Percentiles rank a stretch among this genome's conserved stretches.
Conservation (phyloP, 2,888 invertebrate species). For the Macaria liturata region DNA sequence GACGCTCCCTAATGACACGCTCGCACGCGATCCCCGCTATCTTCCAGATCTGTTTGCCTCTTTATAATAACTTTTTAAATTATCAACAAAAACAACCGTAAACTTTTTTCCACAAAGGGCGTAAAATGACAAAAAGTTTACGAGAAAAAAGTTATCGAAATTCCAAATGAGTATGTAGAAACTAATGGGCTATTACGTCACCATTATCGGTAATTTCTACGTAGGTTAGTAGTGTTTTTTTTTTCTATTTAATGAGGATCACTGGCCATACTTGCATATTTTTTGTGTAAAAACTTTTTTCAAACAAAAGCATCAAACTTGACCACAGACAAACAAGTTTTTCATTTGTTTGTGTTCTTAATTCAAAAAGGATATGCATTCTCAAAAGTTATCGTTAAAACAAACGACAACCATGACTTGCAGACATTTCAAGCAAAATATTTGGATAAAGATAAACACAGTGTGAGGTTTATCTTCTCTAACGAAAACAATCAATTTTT, state of each 20-base stretch:
- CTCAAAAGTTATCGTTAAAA: too few species aligned
- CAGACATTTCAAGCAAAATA: too few species aligned
- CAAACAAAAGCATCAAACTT: background rate
- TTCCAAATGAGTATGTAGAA: background rate
- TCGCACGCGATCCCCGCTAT: constrained; percentile 58
- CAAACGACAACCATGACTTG: too few species aligned
- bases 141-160: background rate
- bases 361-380: too few species aligned
- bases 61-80: constrained; percentile 34
- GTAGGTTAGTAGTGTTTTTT: background rate
- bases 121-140: constrained; percentile 5
- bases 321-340: background rate
- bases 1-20: constrained; percentile 59
- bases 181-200: background rate
- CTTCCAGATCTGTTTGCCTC: constrained; percentile 48
- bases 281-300: background rate
- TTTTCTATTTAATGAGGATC: background rate
- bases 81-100: constrained; percentile 6
- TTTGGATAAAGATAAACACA: too few species aligned
- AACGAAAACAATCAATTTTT: too few species aligned
- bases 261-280: background rate
- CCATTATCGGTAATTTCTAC: background rate
- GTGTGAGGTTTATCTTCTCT: too few species aligned
- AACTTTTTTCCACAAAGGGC: constrained; percentile 3
- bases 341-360: background rate